Conservation (phyloP, 2,113 vertebrate genomes). For the Clinocottus analis region DNA sequence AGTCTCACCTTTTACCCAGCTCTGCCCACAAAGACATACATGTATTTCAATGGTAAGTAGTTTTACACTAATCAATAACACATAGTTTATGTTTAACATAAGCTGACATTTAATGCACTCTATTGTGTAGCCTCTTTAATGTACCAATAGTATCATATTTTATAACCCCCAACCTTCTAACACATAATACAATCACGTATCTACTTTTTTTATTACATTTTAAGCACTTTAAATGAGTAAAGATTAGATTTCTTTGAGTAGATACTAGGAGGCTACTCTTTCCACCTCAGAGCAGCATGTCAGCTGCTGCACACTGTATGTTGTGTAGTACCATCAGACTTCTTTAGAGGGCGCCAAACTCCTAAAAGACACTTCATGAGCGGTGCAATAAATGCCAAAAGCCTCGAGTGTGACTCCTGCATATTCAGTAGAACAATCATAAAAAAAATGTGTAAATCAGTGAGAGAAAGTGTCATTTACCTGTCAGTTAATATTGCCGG, state of each 20-base stretch:
- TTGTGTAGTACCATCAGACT: constrained; percentile 24
- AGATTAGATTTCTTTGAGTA: neutral
- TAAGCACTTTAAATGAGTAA: neutral
- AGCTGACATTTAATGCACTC: neutral
- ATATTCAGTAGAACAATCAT: constrained; percentile 23
- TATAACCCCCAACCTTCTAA: neutral
- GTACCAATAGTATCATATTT: neutral
- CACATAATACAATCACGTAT: neutral
- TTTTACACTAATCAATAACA: neutral
- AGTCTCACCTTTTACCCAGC: too few relatives aligned
- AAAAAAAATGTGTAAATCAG: constrained; percentile 20
- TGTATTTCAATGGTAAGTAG: neutral
- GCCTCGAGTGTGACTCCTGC: constrained; percentile 12
- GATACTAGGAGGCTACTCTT: too few relatives aligned
- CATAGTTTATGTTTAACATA: too few relatives aligned
- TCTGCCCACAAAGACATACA: too few relatives aligned
- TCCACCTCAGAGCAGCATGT: neutral
- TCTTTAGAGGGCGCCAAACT: constrained; percentile 42
- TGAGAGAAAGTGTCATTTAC: constrained; percentile 13
- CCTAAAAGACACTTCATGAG: constrained; percentile 1
- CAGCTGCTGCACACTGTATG: neutral
- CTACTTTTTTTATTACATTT: neutral
- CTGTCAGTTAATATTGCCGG: constrained; percentile 1
- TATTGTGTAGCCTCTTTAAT: neutral
- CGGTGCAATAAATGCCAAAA: constrained; percentile 24